Evolutionary conservation across 1,140 invertebrate genomes (phyloP), one percentile per base, ranked within the genome.

Genomic region (Drosophila obscura): DNA sequence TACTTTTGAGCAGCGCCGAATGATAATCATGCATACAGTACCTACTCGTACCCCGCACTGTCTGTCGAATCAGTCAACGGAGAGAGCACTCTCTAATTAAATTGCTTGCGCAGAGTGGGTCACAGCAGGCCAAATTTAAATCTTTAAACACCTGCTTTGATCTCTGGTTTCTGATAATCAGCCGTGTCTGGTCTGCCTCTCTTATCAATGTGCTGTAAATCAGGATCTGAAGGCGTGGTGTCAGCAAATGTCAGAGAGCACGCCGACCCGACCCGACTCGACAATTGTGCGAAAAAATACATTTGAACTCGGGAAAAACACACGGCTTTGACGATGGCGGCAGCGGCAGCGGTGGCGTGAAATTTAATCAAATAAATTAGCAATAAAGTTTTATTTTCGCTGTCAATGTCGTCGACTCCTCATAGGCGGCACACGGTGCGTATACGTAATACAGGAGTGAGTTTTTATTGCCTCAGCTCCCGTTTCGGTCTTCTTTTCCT

Each of bases 291-390:
- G 35, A 15, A 46, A 77, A 77, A 73, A 59, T 68, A 78, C 61
- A 84, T 85, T 85, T 80, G 43, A 67, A 57, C 77, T 63, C 24
- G 19, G 39, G 9, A 9, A 43, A 53, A 71, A 61, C 48, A 57
- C 39, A 59, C 55, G 28, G 22, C 60, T 43, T 16, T n/a, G 43
- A 5, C 35, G 35, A 31, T 50, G 28, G 13, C 62, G 46, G 61
- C 5, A 50, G 39, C 48, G 63, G 79, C 62, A 41, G 61, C 5
- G 51, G 39, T 45, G 63, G 79, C 67, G 83, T 73, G 76, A 87
- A 87, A 87, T 87, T 87, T 87, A 87, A 87, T 87, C 84, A 87
- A 87, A 87, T 87, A 87, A 87, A 87, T 87, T 87, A 87, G 83
- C 83, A 79, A 83, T 87, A 87, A 87, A 83, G 72, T 87, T 88